Conservation (phyloP, 2,113 vertebrate genomes). For the Crotalus helleri region DNA sequence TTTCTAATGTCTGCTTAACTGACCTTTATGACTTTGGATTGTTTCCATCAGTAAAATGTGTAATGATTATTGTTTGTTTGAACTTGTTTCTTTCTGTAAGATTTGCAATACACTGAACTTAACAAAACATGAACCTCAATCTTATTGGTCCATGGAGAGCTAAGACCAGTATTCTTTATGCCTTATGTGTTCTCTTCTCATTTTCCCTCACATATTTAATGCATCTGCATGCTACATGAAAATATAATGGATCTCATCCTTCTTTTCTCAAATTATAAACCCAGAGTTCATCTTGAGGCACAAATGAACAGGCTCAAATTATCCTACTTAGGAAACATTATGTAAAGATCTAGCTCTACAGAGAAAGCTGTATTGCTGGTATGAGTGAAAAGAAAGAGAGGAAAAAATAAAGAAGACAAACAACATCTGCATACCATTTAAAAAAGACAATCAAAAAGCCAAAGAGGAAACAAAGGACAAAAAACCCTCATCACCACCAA, state of each 20-base stretch:
- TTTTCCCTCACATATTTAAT: constrained; percentile 7
- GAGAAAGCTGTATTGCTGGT: background rate
- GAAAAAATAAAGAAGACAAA: background rate
- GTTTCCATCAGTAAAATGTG: background rate
- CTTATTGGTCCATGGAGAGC: background rate
- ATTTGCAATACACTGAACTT: background rate
- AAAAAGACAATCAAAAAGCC: background rate
- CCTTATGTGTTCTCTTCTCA: constrained; percentile 20
- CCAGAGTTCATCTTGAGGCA: background rate
- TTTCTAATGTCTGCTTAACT: background rate
- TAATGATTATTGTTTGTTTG: background rate
- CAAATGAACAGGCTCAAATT: background rate
- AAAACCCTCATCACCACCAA: background rate
- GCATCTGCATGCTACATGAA: background rate
- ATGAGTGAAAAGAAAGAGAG: background rate
- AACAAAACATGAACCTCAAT: background rate
- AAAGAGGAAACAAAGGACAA: background rate
- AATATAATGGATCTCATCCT: constrained; percentile 34
- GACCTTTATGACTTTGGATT: background rate
- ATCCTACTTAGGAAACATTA: background rate
- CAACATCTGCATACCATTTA: background rate
- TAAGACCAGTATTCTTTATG: constrained; percentile 36
- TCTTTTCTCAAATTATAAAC: background rate
- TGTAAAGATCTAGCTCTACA: background rate
- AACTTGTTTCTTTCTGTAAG: background rate